phyloP scores from a whole-genome alignment of 2,113 vertebrate genomes.

The Alosa alosa region DNA sequence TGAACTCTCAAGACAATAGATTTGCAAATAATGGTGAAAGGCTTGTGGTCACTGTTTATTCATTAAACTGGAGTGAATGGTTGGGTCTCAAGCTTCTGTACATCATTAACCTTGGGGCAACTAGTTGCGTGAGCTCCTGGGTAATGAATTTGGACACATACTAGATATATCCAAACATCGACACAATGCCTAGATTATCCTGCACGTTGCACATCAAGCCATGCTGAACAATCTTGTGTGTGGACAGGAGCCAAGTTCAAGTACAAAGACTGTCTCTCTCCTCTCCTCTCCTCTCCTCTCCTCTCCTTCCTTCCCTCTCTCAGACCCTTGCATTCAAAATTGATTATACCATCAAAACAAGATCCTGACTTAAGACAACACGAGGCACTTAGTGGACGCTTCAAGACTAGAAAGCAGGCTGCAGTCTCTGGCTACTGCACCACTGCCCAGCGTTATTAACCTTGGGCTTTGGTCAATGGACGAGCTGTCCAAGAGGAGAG shows the following conservation, averaged over 20 bases:
- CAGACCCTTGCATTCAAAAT: background rate
- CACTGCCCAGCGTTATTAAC: background rate
- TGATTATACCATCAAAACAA: constrained; percentile 14
- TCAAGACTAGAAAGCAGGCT: background rate
- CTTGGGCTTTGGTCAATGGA: background rate
- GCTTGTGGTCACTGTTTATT: constrained; percentile 4
- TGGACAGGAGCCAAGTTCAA: constrained; percentile 2
- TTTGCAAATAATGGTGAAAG: background rate
- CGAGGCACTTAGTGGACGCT: background rate
- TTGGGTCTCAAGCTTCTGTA: background rate
- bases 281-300: background rate
- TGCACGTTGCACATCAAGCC: background rate
- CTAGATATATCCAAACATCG: background rate
- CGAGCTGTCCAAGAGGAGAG: background rate
- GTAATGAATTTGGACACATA: background rate
- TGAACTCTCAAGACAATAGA: background rate
- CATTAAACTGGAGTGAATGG: background rate
- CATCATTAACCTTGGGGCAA: background rate
- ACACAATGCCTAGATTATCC: constrained; percentile 5
- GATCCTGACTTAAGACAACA: background rate
- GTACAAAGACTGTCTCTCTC: background rate
- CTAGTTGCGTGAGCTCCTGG: background rate
- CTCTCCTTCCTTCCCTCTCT: background rate
- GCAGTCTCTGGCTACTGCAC: background rate
- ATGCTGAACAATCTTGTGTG: constrained; percentile 12